Evolutionary conservation across 2,113 vertebrate species (phyloP).

Genomic region (Oxyura jamaicensis): DNA sequence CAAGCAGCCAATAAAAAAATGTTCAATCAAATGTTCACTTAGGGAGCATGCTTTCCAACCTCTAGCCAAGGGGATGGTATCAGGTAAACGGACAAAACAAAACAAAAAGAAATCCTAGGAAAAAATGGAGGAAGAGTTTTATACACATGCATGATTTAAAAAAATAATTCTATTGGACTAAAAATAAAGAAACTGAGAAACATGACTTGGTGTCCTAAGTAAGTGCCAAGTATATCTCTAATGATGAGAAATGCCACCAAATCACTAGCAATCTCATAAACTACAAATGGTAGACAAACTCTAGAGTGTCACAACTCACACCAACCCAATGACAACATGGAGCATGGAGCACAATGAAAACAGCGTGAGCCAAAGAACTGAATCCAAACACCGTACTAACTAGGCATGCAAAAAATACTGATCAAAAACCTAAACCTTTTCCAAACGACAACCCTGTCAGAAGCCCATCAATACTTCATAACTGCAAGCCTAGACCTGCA

Average conservation of each 20-base stretch:
- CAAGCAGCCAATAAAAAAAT: background rate
- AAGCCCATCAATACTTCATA: slow-evolving; percentile 68
- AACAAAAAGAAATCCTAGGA: background rate
- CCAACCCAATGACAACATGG: background rate
- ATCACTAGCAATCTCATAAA: background rate
- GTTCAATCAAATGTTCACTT: background rate
- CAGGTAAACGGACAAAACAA: background rate
- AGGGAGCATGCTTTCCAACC: slow-evolving; percentile 28
- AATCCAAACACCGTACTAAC: slow-evolving; percentile 36
- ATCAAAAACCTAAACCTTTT: slow-evolving; percentile 64
- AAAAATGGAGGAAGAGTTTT: background rate
- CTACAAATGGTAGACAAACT: background rate
- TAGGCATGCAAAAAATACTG: slow-evolving; percentile 31
- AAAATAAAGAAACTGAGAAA: background rate
- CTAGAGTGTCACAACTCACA: background rate
- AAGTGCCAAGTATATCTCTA: slow-evolving; percentile 9
- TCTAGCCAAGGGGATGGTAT: background rate
- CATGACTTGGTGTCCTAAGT: background rate
- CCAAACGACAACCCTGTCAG: slow-evolving; percentile 54
- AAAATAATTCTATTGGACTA: background rate
- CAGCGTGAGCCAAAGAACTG: background rate
- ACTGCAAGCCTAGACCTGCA: slow-evolving; percentile 70
- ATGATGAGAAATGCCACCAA: background rate
- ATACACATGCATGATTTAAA: background rate
- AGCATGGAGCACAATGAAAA: background rate